Evolutionary conservation across 2,888 invertebrate species (phyloP).

Genomic region (Galeopsomyia nigrocyanea): DNA sequence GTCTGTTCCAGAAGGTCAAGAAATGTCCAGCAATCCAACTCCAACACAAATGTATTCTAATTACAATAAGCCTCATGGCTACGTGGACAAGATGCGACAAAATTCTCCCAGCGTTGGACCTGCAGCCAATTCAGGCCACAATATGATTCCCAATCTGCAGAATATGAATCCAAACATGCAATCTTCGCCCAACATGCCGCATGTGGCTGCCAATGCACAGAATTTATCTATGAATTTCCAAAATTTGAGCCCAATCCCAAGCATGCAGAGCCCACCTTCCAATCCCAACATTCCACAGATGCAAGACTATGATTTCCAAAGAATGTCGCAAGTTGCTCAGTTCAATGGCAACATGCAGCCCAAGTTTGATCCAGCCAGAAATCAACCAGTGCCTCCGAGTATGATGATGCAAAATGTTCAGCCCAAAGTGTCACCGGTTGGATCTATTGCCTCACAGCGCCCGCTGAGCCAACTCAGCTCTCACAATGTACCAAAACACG

Average conservation of each 20-base stretch:
- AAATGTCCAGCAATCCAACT: slow-evolving; percentile 68
- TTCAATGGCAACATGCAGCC: slow-evolving; percentile 63
- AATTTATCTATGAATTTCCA: slow-evolving; percentile 66
- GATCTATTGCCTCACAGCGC: slow-evolving; percentile 71
- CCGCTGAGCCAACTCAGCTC: slow-evolving; percentile 68
- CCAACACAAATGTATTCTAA: slow-evolving; percentile 61
- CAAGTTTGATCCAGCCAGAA: slow-evolving; percentile 56
- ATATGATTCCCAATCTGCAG: slow-evolving; percentile 66
- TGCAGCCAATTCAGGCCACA: slow-evolving; percentile 61
- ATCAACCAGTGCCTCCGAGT: slow-evolving; percentile 59
- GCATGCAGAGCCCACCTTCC: slow-evolving; percentile 57
- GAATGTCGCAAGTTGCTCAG: slow-evolving; percentile 56
- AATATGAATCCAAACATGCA: slow-evolving; percentile 68
- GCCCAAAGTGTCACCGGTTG: slow-evolving; percentile 69
- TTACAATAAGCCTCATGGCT: slow-evolving; percentile 62
- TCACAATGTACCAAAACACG: slow-evolving; percentile 62
- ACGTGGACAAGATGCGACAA: slow-evolving; percentile 63
- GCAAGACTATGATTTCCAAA: slow-evolving; percentile 62
- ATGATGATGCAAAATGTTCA: slow-evolving; percentile 61
- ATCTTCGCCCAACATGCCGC: slow-evolving; percentile 66
- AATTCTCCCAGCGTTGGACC: slow-evolving; percentile 59
- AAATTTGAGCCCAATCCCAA: slow-evolving; percentile 66
- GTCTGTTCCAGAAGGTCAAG: slow-evolving; percentile 86
- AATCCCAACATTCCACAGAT: slow-evolving; percentile 60
- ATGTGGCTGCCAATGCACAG: slow-evolving; percentile 59